These are phyloP conservation scores for Chelidonichthys spinosus DNA, from an alignment of 2,797 vertebrate genomes.

Conservation along the genomic window DNA sequence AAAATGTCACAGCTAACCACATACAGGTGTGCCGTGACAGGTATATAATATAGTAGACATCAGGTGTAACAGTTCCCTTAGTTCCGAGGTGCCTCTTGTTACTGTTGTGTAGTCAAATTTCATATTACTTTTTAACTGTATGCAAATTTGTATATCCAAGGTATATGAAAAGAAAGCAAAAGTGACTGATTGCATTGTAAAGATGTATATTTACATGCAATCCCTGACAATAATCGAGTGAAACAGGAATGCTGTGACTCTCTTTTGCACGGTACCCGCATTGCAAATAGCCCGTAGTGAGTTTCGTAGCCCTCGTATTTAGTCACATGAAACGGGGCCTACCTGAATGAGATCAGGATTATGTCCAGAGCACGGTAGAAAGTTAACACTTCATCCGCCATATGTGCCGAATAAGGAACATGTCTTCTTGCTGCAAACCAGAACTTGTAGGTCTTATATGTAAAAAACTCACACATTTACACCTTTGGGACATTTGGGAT, in stretches of 20 bases:
- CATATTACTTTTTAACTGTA: not conserved
- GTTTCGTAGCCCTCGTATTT: slow-evolving; percentile 43
- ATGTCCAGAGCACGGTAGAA: slow-evolving; percentile 42
- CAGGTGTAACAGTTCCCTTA: slow-evolving; percentile 4
- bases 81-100: not conserved
- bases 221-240: slow-evolving; percentile 3
- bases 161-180: not conserved
- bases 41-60: not conserved
- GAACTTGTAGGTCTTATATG: not conserved
- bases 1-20: not conserved
- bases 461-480: not conserved
- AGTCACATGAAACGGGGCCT: slow-evolving; percentile 56
- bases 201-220: not conserved
- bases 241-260: slow-evolving; percentile 11
- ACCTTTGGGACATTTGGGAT: not conserved
- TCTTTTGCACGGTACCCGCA: slow-evolving; percentile 14
- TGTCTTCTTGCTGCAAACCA: not conserved
- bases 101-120: not conserved
- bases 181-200: not conserved
- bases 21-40: not conserved
- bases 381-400: slow-evolving; percentile 45
- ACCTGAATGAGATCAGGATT: slow-evolving; percentile 58
- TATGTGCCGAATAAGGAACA: slow-evolving; percentile 20
- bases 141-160: not conserved
- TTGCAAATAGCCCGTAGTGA: slow-evolving; percentile 48